Percentiles rank a stretch among this genome's conserved stretches.
phyloP scores from a whole-genome alignment of 1,140 invertebrate species.

The Eciton burchellii region DNA sequence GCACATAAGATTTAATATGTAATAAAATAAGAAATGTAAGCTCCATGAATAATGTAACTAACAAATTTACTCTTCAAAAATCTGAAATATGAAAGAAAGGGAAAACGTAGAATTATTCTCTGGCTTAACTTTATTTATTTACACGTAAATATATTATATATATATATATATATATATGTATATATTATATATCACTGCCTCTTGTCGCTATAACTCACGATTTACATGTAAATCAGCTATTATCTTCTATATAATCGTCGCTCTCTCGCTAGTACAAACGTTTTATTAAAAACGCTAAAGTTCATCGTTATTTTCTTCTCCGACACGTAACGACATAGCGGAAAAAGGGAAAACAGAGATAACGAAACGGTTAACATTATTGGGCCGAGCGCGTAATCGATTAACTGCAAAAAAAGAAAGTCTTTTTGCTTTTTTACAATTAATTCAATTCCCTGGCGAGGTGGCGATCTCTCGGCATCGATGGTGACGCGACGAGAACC shows the following conservation, averaged over 20 bases:
- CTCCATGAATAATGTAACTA: neutral
- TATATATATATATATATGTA: conserved; percentile 60
- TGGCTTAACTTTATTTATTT: conserved; percentile 83
- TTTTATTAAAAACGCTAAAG: conserved; percentile 51
- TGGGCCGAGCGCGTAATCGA: neutral
- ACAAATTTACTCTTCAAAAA: neutral
- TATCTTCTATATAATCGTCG: conserved; percentile 29
- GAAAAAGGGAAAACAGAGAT: neutral
- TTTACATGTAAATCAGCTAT: conserved; percentile 78
- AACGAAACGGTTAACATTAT: neutral
- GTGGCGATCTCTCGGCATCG: neutral
- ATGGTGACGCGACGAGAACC: neutral
- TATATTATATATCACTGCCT: conserved; percentile 81
- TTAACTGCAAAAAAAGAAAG: neutral
- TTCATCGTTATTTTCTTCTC: neutral
- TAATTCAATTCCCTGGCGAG: neutral
- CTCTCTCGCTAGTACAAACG: conserved; percentile 12
- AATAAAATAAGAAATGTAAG: too few species aligned
- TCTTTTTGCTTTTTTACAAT: conserved; percentile 9
- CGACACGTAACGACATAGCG: conserved; percentile 4
- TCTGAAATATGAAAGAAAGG: neutral
- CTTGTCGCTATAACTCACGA: conserved; percentile 81
- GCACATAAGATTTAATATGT: too few species aligned
- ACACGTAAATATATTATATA: conserved; percentile 84
- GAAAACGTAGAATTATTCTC: conserved; percentile 19